Evolutionary conservation across 2,113 vertebrate species (phyloP), one percentile per base, ranked within the genome.

Genomic region (Varanus komodoensis): DNA sequence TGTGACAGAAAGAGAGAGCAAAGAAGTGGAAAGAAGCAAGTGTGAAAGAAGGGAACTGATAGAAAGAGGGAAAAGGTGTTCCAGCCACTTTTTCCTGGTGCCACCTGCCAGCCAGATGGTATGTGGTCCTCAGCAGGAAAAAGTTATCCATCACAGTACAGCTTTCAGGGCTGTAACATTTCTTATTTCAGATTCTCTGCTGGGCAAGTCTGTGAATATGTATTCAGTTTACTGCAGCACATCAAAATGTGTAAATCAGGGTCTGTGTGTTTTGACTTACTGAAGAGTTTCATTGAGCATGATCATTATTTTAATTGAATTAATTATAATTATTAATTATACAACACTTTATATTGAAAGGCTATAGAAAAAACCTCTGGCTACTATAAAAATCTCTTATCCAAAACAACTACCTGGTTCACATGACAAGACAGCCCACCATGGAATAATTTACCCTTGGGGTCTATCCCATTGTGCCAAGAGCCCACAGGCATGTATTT

Each of bases 291-390:
- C 19, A 19, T 0, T 91, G 3, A 75, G 75, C 12, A 68, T 87
- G 64, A 86, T 89, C 38, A 91, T 27, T 92, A 84, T 90, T 89
- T 14, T 67, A 44, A 3, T 68, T 71, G 89, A 89, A 48, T 87
- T 0, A 54, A 29, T 82, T 54, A 54, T 12, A 54, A 8, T 54
- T 54, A 68, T 32, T 19, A 88, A 38, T 44, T 81, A 0, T 86
- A n/a, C 29, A 14, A 9, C 82, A 4, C 73, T 92, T 82, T 2
- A 25, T 50, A 85, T 50, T 57, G 74, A 86, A 89, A 57, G 52
- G 3, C 29, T 91, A 50, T 25, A 92, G 86, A 11, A 86, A 83
- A 9, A 73, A 1, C 32, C 82, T 86, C 6, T 34, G 5, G 93
- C 90, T 93, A 61, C 64, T 89, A 0, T 34, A 23, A 82, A 82